phyloP scores from a whole-genome alignment of 2,888 invertebrate species.

The Cephonodes hylas region DNA sequence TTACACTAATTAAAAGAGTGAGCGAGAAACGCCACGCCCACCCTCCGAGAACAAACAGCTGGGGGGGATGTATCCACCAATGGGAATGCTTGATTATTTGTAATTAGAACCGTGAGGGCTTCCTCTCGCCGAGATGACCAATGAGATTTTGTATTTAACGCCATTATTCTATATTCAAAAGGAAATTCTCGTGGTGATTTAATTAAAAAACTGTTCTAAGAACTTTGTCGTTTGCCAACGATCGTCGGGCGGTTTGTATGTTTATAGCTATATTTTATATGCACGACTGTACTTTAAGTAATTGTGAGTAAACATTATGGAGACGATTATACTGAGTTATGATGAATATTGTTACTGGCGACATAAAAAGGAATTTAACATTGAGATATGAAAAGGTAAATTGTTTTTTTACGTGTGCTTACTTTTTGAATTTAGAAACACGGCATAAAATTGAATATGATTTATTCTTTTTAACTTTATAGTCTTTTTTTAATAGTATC shows the following conservation, averaged over 20 bases:
- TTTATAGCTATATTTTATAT: background rate
- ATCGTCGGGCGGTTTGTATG: background rate
- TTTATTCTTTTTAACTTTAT: no score
- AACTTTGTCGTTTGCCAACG: conserved; percentile 55
- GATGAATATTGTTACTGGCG: background rate
- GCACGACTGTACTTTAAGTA: background rate
- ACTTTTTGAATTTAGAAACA: background rate
- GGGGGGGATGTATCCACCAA: conserved; percentile 72
- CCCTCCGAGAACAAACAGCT: conserved; percentile 74
- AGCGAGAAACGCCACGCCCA: conserved; percentile 75
- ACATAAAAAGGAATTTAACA: background rate
- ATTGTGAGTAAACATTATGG: background rate
- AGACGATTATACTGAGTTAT: background rate
- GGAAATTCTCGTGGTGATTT: conserved; percentile 56
- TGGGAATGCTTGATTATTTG: conserved; percentile 78
- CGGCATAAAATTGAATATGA: no score
- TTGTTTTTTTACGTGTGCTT: background rate
- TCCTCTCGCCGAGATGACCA: conserved; percentile 75
- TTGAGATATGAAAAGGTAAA: background rate
- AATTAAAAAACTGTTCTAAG: conserved; percentile 55
- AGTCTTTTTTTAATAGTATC: no score
- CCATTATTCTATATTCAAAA: conserved; percentile 52
- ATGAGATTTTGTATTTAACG: conserved; percentile 71
- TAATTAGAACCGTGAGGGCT: conserved; percentile 78
- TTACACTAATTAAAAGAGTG: conserved; percentile 82